Percentiles rank a stretch among this genome's conserved stretches.
These are phyloP conservation scores for Lepilemur septentrionalis DNA, from an alignment of 2,797 vertebrate genomes.

Conservation along the genomic window DNA sequence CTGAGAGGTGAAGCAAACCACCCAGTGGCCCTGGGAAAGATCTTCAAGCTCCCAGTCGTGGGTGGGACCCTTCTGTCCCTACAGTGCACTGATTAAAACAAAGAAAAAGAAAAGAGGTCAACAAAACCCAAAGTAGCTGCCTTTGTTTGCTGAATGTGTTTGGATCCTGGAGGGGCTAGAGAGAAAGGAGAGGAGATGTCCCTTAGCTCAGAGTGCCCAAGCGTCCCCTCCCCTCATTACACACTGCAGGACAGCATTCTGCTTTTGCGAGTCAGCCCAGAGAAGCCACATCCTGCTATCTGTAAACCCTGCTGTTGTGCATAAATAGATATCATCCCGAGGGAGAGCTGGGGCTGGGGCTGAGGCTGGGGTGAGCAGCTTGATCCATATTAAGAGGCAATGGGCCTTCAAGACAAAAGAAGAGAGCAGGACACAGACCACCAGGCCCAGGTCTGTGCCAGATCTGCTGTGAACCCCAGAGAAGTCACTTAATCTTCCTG, in stretches of 20 bases:
- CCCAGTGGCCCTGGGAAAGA: fast-evolving
- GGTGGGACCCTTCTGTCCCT: not conserved
- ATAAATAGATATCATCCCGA: not conserved
- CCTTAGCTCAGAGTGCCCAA: not conserved
- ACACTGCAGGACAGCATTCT: not conserved
- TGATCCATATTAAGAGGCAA: not conserved
- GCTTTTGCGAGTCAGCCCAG: not conserved
- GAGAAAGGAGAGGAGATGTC: not conserved
- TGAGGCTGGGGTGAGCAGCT: not conserved
- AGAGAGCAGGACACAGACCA: fast-evolving
- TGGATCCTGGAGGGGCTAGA: not conserved
- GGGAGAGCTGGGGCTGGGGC: not conserved
- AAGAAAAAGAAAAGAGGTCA: not conserved
- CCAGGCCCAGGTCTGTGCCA: not conserved
- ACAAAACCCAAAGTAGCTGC: not conserved
- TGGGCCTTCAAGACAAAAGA: not conserved
- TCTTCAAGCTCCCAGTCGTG: fast-evolving
- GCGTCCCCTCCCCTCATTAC: not conserved
- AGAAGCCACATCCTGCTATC: not conserved
- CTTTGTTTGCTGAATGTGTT: not conserved
- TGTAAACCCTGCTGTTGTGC: not conserved
- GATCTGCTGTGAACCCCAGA: not conserved
- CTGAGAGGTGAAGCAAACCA: not conserved
- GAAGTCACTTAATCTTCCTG: not conserved
- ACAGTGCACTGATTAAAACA: not conserved